Percentiles rank a stretch among this genome's conserved stretches.
These are phyloP conservation scores for Callyntrura guangdongensis DNA, from an alignment of 2,888 invertebrate genomes.

Conservation along the genomic window DNA sequence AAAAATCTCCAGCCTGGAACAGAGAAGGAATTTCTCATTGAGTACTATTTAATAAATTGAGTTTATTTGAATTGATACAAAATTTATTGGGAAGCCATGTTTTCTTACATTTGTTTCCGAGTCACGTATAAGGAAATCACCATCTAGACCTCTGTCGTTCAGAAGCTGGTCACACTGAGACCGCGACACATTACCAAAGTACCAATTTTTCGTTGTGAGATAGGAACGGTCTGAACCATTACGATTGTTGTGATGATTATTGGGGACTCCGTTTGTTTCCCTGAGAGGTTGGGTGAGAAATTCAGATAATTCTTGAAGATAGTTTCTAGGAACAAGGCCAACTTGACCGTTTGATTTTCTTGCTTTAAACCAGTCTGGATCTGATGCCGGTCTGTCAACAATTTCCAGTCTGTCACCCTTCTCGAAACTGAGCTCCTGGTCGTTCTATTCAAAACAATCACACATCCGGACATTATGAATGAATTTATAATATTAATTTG, in stretches of 20 bases:
- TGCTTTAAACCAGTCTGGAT: conserved; percentile 99
- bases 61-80: no score
- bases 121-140: conserved; percentile 99
- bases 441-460: conserved; percentile 89
- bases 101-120: conserved; percentile 98
- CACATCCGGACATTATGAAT: not conserved
- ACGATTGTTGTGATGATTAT: conserved; percentile 81
- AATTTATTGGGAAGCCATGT: not conserved
- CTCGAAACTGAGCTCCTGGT: conserved; percentile 98
- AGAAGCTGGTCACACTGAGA: conserved; percentile 98
- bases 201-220: conserved; percentile 96
- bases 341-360: conserved; percentile 95
- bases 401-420: conserved; percentile 99
- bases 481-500: not conserved
- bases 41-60: not conserved
- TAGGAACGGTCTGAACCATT: conserved; percentile 88
- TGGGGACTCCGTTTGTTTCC: conserved; percentile 83
- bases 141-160: conserved; percentile 98
- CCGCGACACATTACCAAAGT: conserved; percentile 98
- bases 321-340: conserved; percentile 98
- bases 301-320: conserved; percentile 95
- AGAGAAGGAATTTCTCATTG: not conserved
- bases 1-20: conserved; percentile 97
- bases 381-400: conserved; percentile 97
- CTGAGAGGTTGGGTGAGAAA: conserved; percentile 95